Evolutionary conservation across 2,113 vertebrate genomes (phyloP).

Genomic region (Neoarius graeffei): DNA sequence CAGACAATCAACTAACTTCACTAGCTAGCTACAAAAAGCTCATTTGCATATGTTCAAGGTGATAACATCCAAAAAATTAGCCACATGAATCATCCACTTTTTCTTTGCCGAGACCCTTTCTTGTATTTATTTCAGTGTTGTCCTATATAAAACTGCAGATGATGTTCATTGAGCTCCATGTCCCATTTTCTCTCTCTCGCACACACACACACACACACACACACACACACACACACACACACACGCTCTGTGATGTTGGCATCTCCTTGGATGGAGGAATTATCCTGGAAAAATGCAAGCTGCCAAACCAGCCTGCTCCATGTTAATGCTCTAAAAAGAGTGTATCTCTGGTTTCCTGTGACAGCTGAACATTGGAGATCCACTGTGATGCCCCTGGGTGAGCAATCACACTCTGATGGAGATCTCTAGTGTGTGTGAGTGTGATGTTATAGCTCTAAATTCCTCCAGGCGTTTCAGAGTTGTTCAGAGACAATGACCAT

Average conservation of each 20-base stretch:
- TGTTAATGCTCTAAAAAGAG: not conserved
- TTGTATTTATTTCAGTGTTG: not conserved
- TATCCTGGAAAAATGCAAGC: not conserved
- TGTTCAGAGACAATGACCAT: not conserved
- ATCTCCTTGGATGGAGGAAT: not conserved
- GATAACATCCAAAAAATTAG: not conserved
- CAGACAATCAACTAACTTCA: not conserved
- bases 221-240: conserved; percentile 13
- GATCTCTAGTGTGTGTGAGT: not conserved
- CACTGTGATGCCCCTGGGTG: conserved; percentile 2
- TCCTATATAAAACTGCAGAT: not conserved
- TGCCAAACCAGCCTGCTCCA: conserved; percentile 14
- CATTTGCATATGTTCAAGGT: not conserved
- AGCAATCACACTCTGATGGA: conserved; percentile 23
- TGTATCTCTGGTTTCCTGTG: not conserved
- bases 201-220: not conserved
- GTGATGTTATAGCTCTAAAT: conserved; percentile 3
- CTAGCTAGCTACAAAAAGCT: not conserved
- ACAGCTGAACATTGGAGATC: not conserved
- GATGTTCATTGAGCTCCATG: conserved; percentile 5
- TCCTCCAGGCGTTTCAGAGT: conserved; percentile 12
- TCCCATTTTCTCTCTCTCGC: not conserved
- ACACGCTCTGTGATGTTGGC: conserved; percentile 7
- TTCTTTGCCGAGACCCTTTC: not conserved
- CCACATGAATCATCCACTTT: not conserved